Conservation (phyloP, 2,888 invertebrate genomes). For the Hermaeophaga mercurialis region DNA sequence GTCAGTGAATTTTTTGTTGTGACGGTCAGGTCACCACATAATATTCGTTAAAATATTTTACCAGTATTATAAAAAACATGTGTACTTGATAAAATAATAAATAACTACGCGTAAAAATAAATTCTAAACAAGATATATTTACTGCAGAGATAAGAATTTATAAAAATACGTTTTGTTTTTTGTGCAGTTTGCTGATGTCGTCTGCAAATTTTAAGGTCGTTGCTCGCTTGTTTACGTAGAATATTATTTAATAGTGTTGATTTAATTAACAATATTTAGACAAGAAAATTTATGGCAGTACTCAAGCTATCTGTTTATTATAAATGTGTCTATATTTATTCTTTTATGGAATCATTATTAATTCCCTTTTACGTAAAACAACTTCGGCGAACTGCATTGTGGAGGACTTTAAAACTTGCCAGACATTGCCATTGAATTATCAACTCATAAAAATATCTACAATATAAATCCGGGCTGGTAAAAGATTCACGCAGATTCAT, state of each 20-base stretch:
- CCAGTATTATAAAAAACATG: neutral
- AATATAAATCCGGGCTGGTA: conserved; percentile 1
- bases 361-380: too few species aligned
- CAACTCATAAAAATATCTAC: conserved; percentile 7
- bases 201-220: conserved; percentile 40
- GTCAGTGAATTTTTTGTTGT: too few species aligned
- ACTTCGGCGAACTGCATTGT: neutral
- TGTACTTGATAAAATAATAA: conserved; percentile 7
- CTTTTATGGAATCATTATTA: too few species aligned
- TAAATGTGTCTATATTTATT: too few species aligned
- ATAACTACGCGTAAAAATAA: neutral
- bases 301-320: too few species aligned
- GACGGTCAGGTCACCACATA: too few species aligned
- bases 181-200: conserved; percentile 28
- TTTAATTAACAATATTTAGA: too few species aligned
- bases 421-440: conserved; percentile 2
- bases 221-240: conserved; percentile 39
- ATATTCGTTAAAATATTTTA: neutral
- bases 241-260: conserved; percentile 43
- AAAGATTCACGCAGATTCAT: neutral
- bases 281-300: too few species aligned
- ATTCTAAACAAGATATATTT: conserved; percentile 12
- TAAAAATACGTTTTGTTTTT: conserved; percentile 29
- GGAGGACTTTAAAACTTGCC: neutral
- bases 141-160: conserved; percentile 7